Evolutionary conservation across 2,113 vertebrate genomes (phyloP), one percentile per base, ranked within the genome.

Genomic region (Junco hyemalis): DNA sequence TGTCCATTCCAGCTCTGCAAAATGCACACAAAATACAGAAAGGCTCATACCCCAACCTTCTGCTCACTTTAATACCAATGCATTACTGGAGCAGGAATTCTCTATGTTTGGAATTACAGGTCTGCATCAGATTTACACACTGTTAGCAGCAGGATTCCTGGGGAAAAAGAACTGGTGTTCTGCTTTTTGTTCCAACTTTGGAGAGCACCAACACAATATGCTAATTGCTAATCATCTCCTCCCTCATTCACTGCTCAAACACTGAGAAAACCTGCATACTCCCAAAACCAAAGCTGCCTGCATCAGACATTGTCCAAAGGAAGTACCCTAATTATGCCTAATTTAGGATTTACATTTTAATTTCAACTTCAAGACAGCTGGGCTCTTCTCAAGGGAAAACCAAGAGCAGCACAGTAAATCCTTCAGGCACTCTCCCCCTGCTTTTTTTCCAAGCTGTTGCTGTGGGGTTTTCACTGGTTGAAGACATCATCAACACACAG

Each of bases 291-390:
- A 85, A 66, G 51, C 63, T 66, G 63, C 29, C 42, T 95, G 53
- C 57, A 92, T 22, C 76, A 89, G 81, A 77, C 51, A 85, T 10
- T 91, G 66, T 92, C 92, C 77, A 88, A 94, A 95, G 92, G 81
- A 96, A 95, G 40, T 51, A 79, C 57, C 78, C 70, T 95, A 57
- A 93, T 92, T 96, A 93, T 36, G 70, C 48, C 40, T 73, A 83
- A 96, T 96, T 87, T 45, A 50, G 91, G 92, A 96, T 96, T 96
- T 92, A 94, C 92, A 96, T 96, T 96, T 97, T 93, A 73, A 97
- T 97, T 95, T 94, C 93, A 85, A 54, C 57, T 96, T 89, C 70
- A 80, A 79, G 95, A 95, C 97, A 97, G 91, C 80, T 96, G 91
- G 81, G 79, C 44, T 91, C 25, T 59, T 82, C 91, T 95, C 86